Conservation (phyloP, 2,113 vertebrate species). For the Charadrius vociferus region DNA sequence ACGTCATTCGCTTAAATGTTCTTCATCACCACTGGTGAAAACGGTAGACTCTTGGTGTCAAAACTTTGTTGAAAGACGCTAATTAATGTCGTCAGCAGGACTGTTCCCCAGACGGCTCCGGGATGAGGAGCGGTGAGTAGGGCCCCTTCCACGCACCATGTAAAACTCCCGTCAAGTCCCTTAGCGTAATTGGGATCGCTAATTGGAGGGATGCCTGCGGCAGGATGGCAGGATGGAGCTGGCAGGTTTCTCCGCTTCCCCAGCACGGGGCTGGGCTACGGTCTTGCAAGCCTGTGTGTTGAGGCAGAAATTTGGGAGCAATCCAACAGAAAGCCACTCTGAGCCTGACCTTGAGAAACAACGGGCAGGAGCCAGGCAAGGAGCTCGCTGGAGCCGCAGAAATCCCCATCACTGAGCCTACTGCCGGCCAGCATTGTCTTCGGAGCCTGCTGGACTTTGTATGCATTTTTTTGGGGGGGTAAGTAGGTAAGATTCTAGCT, state of each 20-base stretch:
- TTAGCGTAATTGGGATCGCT: neutral
- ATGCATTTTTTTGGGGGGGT: fast-evolving
- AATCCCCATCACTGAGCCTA: neutral
- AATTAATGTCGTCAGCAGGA: neutral
- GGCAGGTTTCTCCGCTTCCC: neutral
- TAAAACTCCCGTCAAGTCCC: neutral
- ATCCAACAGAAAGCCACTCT: neutral
- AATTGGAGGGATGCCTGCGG: neutral
- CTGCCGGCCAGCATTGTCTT: neutral
- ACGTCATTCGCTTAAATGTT: neutral
- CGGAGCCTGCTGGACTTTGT: neutral
- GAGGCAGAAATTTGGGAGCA: neutral
- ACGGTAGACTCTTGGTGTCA: fast-evolving
- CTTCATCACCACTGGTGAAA: neutral
- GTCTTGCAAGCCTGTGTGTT: neutral
- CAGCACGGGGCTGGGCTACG: neutral
- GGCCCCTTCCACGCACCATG: fast-evolving
- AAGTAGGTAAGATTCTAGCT: neutral
- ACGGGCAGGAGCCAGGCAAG: neutral
- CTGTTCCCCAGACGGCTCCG: neutral
- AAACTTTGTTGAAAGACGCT: neutral
- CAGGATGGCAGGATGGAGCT: neutral
- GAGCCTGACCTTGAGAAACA: neutral
- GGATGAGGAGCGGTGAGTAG: neutral
- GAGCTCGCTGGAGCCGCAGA: fast-evolving